Conservation (phyloP, 2,113 vertebrate genomes). For the Tretioscincus oriximinensis region DNA sequence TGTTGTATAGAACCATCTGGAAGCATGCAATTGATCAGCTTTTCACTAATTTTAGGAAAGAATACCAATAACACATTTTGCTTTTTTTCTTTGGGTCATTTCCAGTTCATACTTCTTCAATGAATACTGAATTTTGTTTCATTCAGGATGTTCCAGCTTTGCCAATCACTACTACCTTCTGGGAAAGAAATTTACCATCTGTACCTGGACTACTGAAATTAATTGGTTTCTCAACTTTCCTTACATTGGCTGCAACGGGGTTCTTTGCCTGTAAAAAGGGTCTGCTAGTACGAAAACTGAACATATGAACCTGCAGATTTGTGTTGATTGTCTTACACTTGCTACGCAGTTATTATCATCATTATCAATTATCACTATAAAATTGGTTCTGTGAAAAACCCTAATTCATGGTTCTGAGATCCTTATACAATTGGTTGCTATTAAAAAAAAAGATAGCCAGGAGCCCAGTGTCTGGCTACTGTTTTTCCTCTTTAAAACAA, state of each 20-base stretch:
- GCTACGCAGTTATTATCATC: background rate
- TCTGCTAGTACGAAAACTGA: slow-evolving; percentile 69
- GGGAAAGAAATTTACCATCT: slow-evolving; percentile 91
- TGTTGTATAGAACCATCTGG: too few species aligned
- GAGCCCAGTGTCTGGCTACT: background rate
- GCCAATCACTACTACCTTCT: slow-evolving; percentile 85
- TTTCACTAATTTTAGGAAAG: too few species aligned
- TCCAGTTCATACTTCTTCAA: background rate
- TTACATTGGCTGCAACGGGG: slow-evolving; percentile 73
- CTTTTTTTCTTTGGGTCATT: background rate
- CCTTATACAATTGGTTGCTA: background rate
- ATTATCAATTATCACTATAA: background rate
- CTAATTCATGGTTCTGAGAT: background rate
- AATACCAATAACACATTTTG: too few species aligned
- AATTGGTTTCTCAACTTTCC: slow-evolving; percentile 77
- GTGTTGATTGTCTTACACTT: background rate
- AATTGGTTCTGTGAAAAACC: background rate
- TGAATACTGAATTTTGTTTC: slow-evolving; percentile 49
- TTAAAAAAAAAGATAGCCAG: background rate
- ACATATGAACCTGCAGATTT: slow-evolving; percentile 17
- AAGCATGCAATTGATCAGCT: too few species aligned
- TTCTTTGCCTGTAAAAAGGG: slow-evolving; percentile 83
- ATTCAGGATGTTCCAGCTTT: slow-evolving; percentile 85
- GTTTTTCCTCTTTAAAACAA: background rate
- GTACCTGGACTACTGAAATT: slow-evolving; percentile 85